Evolutionary conservation across 2,888 invertebrate species (phyloP).

Genomic region (Choreutis nemorana): DNA sequence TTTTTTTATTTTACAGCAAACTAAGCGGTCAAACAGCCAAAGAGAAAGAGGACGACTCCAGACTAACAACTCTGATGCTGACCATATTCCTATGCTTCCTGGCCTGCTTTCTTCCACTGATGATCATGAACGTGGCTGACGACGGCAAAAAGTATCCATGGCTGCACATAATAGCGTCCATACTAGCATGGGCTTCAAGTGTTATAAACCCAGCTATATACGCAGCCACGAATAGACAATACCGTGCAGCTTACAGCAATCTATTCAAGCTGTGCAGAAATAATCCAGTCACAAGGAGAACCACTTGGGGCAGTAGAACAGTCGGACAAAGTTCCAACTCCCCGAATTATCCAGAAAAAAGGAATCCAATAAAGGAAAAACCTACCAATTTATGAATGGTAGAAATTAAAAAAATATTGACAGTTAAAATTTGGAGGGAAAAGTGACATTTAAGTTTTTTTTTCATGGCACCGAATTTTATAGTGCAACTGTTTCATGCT

Average conservation of each 20-base stretch:
- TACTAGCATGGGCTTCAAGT: slow-evolving; percentile 89
- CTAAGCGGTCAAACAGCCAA: slow-evolving; percentile 55
- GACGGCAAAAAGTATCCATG: slow-evolving; percentile 76
- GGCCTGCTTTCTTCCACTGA: slow-evolving; percentile 85
- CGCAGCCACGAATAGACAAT: slow-evolving; percentile 87
- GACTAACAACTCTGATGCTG: slow-evolving; percentile 86
- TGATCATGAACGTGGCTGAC: slow-evolving; percentile 88
- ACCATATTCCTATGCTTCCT: slow-evolving; percentile 88
- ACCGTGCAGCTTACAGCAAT: slow-evolving; percentile 69
- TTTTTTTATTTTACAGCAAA: slow-evolving; percentile 50
- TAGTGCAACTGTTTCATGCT: neutral
- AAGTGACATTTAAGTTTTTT: neutral
- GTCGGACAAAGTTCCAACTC: slow-evolving; percentile 57
- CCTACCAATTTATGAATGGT: slow-evolving; percentile 47
- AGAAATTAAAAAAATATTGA: neutral
- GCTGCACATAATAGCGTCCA: slow-evolving; percentile 83
- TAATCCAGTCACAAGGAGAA: slow-evolving; percentile 35
- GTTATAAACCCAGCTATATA: slow-evolving; percentile 92
- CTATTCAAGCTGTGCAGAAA: slow-evolving; percentile 53
- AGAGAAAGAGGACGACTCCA: slow-evolving; percentile 74
- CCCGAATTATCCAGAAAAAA: slow-evolving; percentile 45
- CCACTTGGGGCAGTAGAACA: slow-evolving; percentile 55
- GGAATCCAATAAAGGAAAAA: slow-evolving; percentile 38
- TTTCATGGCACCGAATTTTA: neutral
- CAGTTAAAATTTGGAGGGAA: neutral